A percentile compares a stretch with the other conserved stretches of the same genome.
Conservation (phyloP, 2,113 vertebrate genomes). For the Pelodiscus sinensis region DNA sequence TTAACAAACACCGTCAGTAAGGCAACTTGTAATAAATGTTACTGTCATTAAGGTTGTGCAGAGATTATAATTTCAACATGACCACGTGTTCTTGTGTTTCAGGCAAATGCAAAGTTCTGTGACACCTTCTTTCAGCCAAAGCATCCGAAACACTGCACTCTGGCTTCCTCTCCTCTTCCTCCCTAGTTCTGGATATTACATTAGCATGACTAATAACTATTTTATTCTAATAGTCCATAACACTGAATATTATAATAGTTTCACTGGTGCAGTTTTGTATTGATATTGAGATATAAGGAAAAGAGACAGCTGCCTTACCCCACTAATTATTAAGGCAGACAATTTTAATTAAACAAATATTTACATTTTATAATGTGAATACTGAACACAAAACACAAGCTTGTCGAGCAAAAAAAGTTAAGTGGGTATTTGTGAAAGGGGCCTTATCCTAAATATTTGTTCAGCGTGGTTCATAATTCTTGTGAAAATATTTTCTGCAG, state of each 20-base stretch:
- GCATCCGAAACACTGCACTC: background rate
- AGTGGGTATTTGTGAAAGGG: background rate
- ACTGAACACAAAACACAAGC: fast-evolving
- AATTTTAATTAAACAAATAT: background rate
- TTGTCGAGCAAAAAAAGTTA: background rate
- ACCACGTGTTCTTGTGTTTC: background rate
- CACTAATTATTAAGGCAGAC: background rate
- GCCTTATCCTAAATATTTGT: background rate
- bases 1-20: background rate
- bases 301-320: background rate
- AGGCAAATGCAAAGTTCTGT: background rate
- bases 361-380: background rate
- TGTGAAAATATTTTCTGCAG: background rate
- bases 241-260: background rate
- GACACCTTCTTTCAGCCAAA: background rate
- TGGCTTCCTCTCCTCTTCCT: background rate
- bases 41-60: background rate
- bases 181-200: background rate
- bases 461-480: background rate
- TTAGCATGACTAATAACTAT: background rate
- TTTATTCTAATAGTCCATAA: background rate
- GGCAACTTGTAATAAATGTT: background rate
- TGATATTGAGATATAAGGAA: background rate
- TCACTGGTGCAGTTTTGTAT: background rate
- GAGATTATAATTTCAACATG: fast-evolving